Conservation (phyloP, 1,140 invertebrate species). For the Tetramorium parvispinum region DNA sequence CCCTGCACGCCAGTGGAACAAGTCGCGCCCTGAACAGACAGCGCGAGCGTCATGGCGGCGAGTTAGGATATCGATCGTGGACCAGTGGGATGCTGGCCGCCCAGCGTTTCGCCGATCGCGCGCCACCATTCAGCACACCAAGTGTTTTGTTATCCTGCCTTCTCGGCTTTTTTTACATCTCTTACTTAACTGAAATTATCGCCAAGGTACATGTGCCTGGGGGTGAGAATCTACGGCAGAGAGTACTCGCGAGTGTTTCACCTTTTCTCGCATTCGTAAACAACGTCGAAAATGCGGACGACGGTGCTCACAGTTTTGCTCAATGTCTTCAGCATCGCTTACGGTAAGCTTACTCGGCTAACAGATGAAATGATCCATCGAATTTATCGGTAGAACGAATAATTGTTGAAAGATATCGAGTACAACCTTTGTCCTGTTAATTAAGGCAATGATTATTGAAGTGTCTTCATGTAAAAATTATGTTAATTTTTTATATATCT, state of each 20-base stretch:
- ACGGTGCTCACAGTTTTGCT: slow-evolving; percentile 49
- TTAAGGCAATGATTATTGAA: not conserved
- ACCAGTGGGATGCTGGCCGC: slow-evolving; percentile 72
- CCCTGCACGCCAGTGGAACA: not conserved
- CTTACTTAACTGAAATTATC: slow-evolving; percentile 34
- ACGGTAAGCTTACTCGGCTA: slow-evolving; percentile 51
- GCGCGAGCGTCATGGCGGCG: slow-evolving; percentile 70
- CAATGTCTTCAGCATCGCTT: slow-evolving; percentile 47
- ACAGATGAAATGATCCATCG: not conserved
- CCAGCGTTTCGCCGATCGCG: slow-evolving; percentile 52
- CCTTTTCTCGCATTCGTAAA: slow-evolving; percentile 56
- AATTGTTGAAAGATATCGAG: not conserved
- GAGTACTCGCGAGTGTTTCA: slow-evolving; percentile 48
- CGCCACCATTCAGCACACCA: slow-evolving; percentile 22
- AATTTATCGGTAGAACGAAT: not conserved
- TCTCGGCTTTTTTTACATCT: slow-evolving; percentile 46
- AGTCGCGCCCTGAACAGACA: slow-evolving; percentile 14
- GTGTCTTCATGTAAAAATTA: not conserved
- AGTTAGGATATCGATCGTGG: slow-evolving; percentile 78
- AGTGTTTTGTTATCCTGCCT: slow-evolving; percentile 47
- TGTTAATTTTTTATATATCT: not conserved
- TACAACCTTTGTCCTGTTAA: not conserved
- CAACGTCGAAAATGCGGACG: slow-evolving; percentile 62
- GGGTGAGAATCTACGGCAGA: slow-evolving; percentile 18
- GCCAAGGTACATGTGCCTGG: slow-evolving; percentile 41